A percentile compares a stretch with the other conserved stretches of the same genome.
phyloP scores from a whole-genome alignment of 1,140 invertebrate genomes.

The Cotesia vestalis region DNA sequence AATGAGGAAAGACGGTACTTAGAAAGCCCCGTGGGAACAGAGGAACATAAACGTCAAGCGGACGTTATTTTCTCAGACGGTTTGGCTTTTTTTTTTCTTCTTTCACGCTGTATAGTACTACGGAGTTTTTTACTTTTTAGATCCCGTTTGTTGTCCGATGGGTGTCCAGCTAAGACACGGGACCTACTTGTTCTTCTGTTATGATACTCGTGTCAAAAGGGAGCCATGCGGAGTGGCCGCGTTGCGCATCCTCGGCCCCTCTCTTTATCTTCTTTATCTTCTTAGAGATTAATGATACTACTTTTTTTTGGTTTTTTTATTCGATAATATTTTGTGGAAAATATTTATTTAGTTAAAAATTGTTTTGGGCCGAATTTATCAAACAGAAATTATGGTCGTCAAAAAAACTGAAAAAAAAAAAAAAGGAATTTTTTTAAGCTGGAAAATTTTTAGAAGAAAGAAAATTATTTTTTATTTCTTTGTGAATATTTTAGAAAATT shows the following conservation, averaged over 20 bases:
- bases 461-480: too few relatives aligned
- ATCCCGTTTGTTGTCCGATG: background rate
- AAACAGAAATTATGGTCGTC: too few relatives aligned
- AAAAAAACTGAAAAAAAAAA: too few relatives aligned
- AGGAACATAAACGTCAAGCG: slow-evolving; percentile 42
- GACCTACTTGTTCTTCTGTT: slow-evolving; percentile 50
- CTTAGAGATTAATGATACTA: background rate
- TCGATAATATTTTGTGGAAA: background rate
- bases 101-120: background rate
- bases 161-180: background rate
- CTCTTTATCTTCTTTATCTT: slow-evolving; percentile 42
- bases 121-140: background rate
- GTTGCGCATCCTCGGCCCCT: slow-evolving; percentile 64
- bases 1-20: slow-evolving; percentile 54
- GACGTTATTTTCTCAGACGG: background rate
- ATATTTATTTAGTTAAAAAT: too few relatives aligned
- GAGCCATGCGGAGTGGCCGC: slow-evolving; percentile 65
- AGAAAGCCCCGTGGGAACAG: slow-evolving; percentile 46
- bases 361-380: too few relatives aligned
- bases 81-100: background rate
- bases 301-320: background rate
- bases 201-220: slow-evolving; percentile 62
- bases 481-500: too few relatives aligned
- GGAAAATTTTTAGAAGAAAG: too few relatives aligned
- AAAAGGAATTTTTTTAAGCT: too few relatives aligned